phyloP scores from a whole-genome alignment of 2,113 vertebrate genomes.

The Microtus ochrogaster region DNA sequence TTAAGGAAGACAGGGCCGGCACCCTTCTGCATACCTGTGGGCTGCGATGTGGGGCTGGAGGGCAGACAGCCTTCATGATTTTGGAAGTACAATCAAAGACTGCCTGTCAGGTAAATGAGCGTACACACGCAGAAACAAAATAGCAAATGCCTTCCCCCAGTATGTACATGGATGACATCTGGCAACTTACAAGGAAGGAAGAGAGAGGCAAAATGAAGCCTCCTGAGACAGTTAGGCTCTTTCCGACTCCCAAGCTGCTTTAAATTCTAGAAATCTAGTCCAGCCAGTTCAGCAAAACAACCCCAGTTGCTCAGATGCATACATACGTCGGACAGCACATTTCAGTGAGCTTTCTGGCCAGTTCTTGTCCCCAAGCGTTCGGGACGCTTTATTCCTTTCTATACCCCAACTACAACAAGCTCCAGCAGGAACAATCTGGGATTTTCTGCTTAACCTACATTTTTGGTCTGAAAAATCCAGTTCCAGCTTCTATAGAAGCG shows the following conservation, averaged over 20 bases:
- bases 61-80: too few relatives aligned
- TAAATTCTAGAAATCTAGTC: constrained; percentile 23
- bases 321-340: not conserved
- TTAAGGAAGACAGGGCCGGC: not conserved
- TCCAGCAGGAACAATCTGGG: not conserved
- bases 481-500: not conserved
- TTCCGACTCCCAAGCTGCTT: not conserved
- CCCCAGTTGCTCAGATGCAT: not conserved
- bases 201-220: not conserved
- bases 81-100: not conserved
- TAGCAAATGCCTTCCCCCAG: not conserved
- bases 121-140: constrained; percentile 35
- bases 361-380: not conserved
- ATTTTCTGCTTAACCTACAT: not conserved
- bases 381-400: not conserved
- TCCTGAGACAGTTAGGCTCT: not conserved
- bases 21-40: not conserved
- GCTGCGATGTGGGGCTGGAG: not conserved
- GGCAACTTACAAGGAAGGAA: constrained; percentile 23
- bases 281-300: not conserved
- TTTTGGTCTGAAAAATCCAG: not conserved
- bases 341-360: not conserved
- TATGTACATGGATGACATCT: constrained; percentile 6
- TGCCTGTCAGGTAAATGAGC: not conserved
- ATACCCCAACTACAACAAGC: not conserved